Percentiles rank a stretch among this genome's conserved stretches.
These are phyloP conservation scores for Tetranychus piercei DNA, from an alignment of 2,888 invertebrate genomes.

Conservation along the genomic window DNA sequence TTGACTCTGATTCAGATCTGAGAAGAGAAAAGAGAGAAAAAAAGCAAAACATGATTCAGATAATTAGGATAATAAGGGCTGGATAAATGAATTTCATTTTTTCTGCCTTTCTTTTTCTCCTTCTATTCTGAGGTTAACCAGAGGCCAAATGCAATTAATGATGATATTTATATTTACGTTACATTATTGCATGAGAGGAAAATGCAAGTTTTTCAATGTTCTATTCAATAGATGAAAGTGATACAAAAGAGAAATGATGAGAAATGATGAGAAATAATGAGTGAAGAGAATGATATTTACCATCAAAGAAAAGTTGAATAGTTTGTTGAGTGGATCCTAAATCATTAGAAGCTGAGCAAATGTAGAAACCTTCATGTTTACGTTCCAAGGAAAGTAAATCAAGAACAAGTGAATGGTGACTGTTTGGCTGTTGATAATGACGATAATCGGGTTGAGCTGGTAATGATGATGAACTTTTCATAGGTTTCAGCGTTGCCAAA, in stretches of 20 bases:
- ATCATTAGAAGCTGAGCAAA: conserved; percentile 24
- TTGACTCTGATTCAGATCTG: too few relatives aligned
- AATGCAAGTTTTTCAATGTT: too few relatives aligned
- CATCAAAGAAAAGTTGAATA: conserved; percentile 23
- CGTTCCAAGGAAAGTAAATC: conserved; percentile 4
- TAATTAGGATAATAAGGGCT: too few relatives aligned
- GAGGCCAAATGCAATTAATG: too few relatives aligned
- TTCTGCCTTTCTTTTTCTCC: too few relatives aligned
- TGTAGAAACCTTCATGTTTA: conserved; percentile 23
- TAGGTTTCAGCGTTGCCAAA: neutral
- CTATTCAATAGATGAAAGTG: neutral
- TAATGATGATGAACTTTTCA: neutral
- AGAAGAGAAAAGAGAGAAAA: too few relatives aligned
- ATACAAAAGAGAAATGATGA: neutral
- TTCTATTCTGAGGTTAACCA: too few relatives aligned
- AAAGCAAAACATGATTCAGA: too few relatives aligned
- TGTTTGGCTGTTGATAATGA: neutral
- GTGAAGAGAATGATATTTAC: conserved; percentile 17
- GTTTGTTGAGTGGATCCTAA: conserved; percentile 21
- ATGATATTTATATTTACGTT: too few relatives aligned
- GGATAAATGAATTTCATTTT: too few relatives aligned
- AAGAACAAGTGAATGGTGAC: neutral
- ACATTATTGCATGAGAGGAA: too few relatives aligned
- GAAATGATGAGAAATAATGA: too few relatives aligned
- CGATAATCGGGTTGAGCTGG: neutral